phyloP scores from a whole-genome alignment of 2,113 vertebrate genomes.

The Pampusana beccarii region DNA sequence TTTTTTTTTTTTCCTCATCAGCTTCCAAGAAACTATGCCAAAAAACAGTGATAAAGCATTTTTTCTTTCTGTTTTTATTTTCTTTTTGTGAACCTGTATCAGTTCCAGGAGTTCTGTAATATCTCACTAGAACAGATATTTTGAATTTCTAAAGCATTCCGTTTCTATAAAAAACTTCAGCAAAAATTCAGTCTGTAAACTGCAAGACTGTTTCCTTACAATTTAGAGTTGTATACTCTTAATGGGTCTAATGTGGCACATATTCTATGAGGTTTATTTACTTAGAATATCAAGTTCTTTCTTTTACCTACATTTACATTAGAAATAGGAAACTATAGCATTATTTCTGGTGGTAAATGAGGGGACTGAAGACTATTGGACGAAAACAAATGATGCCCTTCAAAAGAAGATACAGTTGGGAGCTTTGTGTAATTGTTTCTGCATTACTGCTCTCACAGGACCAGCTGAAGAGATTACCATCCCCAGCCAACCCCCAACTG shows the following conservation, averaged over 20 bases:
- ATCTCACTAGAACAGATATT: neutral
- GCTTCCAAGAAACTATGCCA: neutral
- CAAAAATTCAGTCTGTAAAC: neutral
- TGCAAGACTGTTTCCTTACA: neutral
- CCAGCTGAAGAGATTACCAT: constrained; percentile 53
- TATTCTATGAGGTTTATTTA: neutral
- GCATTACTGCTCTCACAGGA: constrained; percentile 42
- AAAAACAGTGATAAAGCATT: neutral
- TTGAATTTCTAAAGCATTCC: constrained; percentile 32
- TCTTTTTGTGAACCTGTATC: neutral
- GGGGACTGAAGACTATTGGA: constrained; percentile 14
- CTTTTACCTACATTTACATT: constrained; percentile 17
- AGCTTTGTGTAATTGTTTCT: constrained; percentile 50
- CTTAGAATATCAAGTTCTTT: neutral
- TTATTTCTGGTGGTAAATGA: constrained; percentile 26
- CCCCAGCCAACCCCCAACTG: constrained; percentile 39
- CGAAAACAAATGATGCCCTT: constrained; percentile 31
- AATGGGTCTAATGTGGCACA: neutral
- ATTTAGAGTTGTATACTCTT: neutral
- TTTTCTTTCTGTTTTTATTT: neutral
- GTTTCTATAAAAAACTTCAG: neutral
- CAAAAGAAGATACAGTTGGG: constrained; percentile 62
- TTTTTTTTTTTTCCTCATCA: neutral
- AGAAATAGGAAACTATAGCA: neutral
- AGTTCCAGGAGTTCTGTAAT: neutral